These are phyloP conservation scores for Drosophila kokeensis DNA, from an alignment of 2,888 invertebrate genomes.

Conservation along the genomic window DNA sequence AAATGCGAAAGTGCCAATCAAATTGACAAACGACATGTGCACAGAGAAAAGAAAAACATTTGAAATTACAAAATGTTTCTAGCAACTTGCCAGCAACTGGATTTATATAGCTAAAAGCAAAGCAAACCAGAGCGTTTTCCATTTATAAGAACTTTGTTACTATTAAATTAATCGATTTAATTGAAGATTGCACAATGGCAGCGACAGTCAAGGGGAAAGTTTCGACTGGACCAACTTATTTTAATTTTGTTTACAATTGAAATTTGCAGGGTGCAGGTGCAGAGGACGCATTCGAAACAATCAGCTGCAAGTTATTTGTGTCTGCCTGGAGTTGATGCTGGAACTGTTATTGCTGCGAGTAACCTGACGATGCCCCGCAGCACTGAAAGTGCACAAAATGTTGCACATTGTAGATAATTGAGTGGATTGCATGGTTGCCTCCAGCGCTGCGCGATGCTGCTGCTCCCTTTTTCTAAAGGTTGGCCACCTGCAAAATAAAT, in stretches of 20 bases:
- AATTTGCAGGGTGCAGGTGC: conserved; percentile 31
- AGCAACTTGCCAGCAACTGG: not conserved
- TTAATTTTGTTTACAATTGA: conserved; percentile 64
- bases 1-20: conserved; percentile 33
- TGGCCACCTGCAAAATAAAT: conserved; percentile 57
- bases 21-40: conserved; percentile 32
- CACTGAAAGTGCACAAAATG: conserved; percentile 62
- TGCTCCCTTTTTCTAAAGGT: not conserved
- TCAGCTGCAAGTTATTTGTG: conserved; percentile 49
- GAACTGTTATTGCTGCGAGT: conserved; percentile 35
- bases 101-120: conserved; percentile 54
- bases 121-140: conserved; percentile 43
- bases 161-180: conserved; percentile 77
- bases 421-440: conserved; percentile 50
- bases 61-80: conserved; percentile 24
- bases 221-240: conserved; percentile 44
- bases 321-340: conserved; percentile 23
- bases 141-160: conserved; percentile 50
- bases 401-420: conserved; percentile 63
- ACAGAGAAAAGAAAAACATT: conserved; percentile 17
- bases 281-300: conserved; percentile 54
- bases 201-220: conserved; percentile 35
- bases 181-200: conserved; percentile 55
- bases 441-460: conserved; percentile 5
- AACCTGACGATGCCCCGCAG: conserved; percentile 42